phyloP scores from a whole-genome alignment of 2,888 invertebrate species.

The Philonicus albiceps region DNA sequence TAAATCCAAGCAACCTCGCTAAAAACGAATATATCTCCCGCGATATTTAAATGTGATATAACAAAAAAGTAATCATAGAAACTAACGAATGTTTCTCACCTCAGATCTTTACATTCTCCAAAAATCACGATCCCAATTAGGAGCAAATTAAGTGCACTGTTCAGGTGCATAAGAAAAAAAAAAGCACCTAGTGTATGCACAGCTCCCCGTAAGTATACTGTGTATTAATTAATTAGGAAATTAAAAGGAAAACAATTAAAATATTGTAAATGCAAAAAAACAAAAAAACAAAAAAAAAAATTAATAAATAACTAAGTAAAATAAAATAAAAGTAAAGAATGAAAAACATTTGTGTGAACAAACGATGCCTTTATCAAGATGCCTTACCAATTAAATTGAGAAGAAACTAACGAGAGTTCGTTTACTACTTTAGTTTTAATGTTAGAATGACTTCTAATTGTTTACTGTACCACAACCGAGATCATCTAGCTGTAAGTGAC shows the following conservation, averaged over 20 bases:
- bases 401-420: constrained; percentile 8
- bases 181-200: neutral
- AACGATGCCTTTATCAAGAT: constrained; percentile 29
- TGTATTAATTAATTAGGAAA: neutral
- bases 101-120: neutral
- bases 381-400: constrained; percentile 34
- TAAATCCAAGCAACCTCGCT: neutral
- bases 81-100: neutral
- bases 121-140: neutral
- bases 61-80: neutral
- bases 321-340: neutral
- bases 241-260: neutral
- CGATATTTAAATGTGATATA: neutral
- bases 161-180: neutral
- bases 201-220: neutral
- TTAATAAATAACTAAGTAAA: too few relatives aligned
- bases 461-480: constrained; percentile 8
- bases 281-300: neutral
- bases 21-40: neutral
- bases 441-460: neutral
- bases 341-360: constrained; percentile 2
- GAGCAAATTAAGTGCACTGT: neutral
- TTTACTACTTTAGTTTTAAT: neutral
- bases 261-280: neutral
- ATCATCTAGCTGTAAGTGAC: constrained; percentile 1